Evolutionary conservation across 2,113 vertebrate species (phyloP).

Genomic region (Ceyx cyanopectus): DNA sequence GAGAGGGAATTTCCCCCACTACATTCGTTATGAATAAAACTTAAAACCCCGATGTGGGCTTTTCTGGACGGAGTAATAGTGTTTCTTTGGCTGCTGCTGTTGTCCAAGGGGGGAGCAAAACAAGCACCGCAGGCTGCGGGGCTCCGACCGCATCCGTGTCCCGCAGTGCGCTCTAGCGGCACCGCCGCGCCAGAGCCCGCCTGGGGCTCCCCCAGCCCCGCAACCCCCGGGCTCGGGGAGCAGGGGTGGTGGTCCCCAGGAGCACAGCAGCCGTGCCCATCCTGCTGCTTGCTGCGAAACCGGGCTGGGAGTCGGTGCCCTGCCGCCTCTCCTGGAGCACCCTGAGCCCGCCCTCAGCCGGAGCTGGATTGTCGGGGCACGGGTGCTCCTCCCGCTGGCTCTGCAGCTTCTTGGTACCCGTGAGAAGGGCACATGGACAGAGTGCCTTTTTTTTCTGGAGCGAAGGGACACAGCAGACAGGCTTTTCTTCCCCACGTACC

Average conservation of each 20-base stretch:
- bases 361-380: background rate
- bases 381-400: background rate
- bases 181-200: background rate
- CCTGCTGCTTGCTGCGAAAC: background rate
- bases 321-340: background rate
- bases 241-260: accelerated
- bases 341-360: background rate
- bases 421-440: accelerated
- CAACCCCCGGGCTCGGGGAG: too few relatives aligned
- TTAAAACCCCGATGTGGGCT: background rate
- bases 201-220: background rate
- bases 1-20: too few relatives aligned
- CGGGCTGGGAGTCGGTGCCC: background rate
- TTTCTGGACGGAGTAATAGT: background rate
- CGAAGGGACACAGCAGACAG: accelerated
- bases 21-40: background rate
- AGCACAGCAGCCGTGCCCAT: accelerated
- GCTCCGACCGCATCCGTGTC: background rate
- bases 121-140: too few relatives aligned
- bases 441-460: background rate
- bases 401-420: accelerated
- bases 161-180: background rate
- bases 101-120: background rate
- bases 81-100: background rate
- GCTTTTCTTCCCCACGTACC: accelerated